Evolutionary conservation across 2,113 vertebrate species (phyloP).

Genomic region (Cyphomyrus discorhynchus): DNA sequence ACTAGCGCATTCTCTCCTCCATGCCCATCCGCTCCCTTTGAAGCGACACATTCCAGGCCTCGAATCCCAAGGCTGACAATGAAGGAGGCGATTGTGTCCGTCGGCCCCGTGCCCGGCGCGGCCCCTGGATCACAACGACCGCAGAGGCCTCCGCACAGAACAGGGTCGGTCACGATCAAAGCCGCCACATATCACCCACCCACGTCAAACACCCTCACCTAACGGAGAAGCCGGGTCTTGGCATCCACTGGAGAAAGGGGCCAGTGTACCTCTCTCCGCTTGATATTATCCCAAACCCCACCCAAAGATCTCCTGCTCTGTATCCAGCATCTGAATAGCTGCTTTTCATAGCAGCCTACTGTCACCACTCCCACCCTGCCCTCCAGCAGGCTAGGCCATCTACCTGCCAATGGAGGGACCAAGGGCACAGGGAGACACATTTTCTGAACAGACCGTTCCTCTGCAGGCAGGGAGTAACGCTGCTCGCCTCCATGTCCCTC

Average conservation of each 20-base stretch:
- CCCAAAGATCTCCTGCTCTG: not conserved
- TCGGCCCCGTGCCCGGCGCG: not conserved
- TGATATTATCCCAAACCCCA: not conserved
- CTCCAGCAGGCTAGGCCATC: not conserved
- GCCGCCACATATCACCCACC: not conserved
- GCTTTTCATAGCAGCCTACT: not conserved
- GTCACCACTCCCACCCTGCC: not conserved
- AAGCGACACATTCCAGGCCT: conserved; percentile 5
- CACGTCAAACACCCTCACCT: not conserved
- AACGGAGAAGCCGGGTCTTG: not conserved
- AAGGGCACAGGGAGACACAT: not conserved
- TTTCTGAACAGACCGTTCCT: not conserved
- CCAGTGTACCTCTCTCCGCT: not conserved
- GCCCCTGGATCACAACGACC: not conserved
- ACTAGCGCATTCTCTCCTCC: not conserved
- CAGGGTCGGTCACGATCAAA: conserved; percentile 15
- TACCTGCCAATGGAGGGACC: not conserved
- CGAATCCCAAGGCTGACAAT: conserved; percentile 13
- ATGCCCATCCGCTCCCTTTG: not conserved
- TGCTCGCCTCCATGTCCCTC: not conserved
- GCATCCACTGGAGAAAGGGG: not conserved
- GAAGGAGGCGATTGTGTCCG: conserved; percentile 20
- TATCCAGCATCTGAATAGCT: not conserved
- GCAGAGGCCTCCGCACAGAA: not conserved
- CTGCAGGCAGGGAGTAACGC: not conserved